A percentile compares a stretch with the other conserved stretches of the same genome.
Evolutionary conservation across 2,797 vertebrate genomes (phyloP).

Genomic region (Sylvilagus floridanus): DNA sequence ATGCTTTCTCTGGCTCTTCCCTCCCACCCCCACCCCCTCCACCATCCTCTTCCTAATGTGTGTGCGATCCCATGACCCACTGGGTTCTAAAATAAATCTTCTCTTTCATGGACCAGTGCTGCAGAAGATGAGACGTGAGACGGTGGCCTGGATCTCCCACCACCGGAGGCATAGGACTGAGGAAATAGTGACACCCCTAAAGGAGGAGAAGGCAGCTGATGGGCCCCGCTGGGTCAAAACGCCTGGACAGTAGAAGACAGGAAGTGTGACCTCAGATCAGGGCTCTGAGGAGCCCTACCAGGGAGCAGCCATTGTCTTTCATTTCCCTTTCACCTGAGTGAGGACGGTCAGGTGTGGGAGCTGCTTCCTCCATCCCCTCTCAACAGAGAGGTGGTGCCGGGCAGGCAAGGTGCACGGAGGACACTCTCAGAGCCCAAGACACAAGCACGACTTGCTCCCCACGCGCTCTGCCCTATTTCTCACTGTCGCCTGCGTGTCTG

Average conservation of each 20-base stretch:
- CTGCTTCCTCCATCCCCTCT: not conserved
- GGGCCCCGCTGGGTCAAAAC: not conserved
- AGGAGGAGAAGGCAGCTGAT: not conserved
- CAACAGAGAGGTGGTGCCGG: fast-evolving
- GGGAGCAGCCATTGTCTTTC: not conserved
- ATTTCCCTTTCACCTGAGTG: not conserved
- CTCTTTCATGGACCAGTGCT: too few relatives aligned
- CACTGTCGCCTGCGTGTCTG: fast-evolving
- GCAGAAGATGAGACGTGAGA: fast-evolving
- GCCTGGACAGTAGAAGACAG: fast-evolving
- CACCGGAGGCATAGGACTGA: fast-evolving
- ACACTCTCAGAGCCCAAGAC: not conserved
- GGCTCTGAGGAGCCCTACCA: not conserved
- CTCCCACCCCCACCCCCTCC: fast-evolving
- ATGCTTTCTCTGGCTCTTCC: not conserved
- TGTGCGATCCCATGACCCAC: not conserved
- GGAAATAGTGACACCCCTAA: fast-evolving
- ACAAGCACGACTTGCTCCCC: not conserved
- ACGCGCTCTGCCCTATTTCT: not conserved
- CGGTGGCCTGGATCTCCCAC: not conserved
- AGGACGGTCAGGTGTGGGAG: fast-evolving
- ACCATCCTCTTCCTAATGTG: not conserved
- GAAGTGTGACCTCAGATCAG: too few relatives aligned
- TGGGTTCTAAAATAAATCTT: not conserved
- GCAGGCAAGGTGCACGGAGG: fast-evolving